phyloP scores from a whole-genome alignment of 2,113 vertebrate genomes.

The Platycercus adscitus region DNA sequence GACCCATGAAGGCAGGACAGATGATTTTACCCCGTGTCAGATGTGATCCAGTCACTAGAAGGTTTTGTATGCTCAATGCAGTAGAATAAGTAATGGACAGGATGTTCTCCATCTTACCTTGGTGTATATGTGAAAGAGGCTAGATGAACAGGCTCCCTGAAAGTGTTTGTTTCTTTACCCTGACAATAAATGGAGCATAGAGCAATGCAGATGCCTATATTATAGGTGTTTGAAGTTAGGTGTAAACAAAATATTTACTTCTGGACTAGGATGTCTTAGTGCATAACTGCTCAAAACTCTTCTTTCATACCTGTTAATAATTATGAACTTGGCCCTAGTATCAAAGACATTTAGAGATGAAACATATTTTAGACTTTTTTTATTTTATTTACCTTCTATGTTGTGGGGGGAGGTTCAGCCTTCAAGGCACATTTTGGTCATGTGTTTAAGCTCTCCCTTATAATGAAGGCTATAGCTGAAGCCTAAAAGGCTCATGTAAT shows the following conservation, averaged over 20 bases:
- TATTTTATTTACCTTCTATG: slow-evolving; percentile 16
- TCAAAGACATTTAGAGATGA: slow-evolving; percentile 59
- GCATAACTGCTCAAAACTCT: slow-evolving; percentile 29
- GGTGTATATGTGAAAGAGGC: not conserved
- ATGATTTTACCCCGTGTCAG: not conserved
- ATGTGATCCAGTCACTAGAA: not conserved
- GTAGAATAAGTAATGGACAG: not conserved
- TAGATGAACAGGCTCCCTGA: not conserved
- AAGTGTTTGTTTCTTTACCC: not conserved
- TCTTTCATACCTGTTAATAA: slow-evolving; percentile 44
- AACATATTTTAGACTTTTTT: slow-evolving; percentile 27
- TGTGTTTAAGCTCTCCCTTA: not conserved
- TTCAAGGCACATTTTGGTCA: slow-evolving; percentile 36
- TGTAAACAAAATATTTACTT: slow-evolving; percentile 65
- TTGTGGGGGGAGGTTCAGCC: slow-evolving; percentile 38
- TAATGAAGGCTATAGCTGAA: not conserved
- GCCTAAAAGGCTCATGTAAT: not conserved
- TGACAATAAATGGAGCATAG: not conserved
- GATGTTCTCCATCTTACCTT: not conserved
- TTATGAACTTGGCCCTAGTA: slow-evolving; percentile 57
- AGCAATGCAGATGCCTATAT: not conserved
- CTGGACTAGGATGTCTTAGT: slow-evolving; percentile 26
- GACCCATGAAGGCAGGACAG: not conserved
- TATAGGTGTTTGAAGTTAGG: slow-evolving; percentile 42
- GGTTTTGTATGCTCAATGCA: not conserved